Evolutionary conservation across 2,797 vertebrate genomes (phyloP), one percentile per base, ranked within the genome.

Genomic region (Simalia tracyae): DNA sequence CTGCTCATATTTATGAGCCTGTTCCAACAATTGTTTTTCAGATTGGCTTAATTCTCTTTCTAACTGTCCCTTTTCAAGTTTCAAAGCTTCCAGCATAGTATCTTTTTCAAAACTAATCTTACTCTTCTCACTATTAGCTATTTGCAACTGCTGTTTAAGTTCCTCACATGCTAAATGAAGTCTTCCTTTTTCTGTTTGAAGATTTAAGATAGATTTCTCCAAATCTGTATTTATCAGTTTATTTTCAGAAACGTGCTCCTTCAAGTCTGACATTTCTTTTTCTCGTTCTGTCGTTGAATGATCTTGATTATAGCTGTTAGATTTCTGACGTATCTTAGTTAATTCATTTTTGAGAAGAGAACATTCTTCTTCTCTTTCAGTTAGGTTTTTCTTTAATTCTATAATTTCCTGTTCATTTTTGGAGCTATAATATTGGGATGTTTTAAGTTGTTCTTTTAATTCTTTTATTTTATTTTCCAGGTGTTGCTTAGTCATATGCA

Each of bases 401-500:
- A 92, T 42, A 1, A 97, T 96, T 95, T 99, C 98, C 60, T 96
- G 97, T 19, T 97, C 97, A 22, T 97, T 95, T 84, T 96, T 97
- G 5, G 88, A 96, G 94, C 96, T 97, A 95, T 95, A 96, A 61
- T 98, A 97, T 28, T 98, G 98, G 31, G 97, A 97, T 60, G 95
- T 97, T 90, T 95, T 97, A 91, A 99, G 96, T 86, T 98, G 97
- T 26, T 98, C 98, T 89, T 96, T 97, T 94, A 99, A 97, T 92
- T 98, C 98, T 96, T 97, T 98, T 94, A 98, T 91, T 15, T 97
- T 97, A 66, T 86, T 93, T 92, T 99, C 98, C 94, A 99, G 95
- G 85, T 98, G 97, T 93, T 98, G 98, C 90, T 98, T 99, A 92
- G 93, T 96, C 97, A 98, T 96, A 94, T 98, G 98, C 91, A 99